Evolutionary conservation across 2,113 vertebrate genomes (phyloP), one percentile per base, ranked within the genome.

Genomic region (Coracopsis vasa): DNA sequence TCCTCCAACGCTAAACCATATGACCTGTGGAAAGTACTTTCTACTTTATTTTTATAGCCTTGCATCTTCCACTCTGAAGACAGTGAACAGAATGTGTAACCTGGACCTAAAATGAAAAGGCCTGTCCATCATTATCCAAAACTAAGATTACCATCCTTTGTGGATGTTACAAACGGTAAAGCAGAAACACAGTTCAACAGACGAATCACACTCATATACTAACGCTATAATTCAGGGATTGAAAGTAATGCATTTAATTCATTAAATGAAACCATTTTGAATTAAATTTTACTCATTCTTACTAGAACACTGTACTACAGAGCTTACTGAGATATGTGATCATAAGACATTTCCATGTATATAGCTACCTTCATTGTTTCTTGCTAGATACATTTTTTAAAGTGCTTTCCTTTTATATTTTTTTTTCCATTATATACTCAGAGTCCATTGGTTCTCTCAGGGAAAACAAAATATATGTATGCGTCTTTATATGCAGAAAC

Each of bases 1-100:
- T 79, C 74, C 44, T 83, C 45, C 45, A 70, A 65, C 58, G 66
- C 4, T 73, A 45, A 73, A 65, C 42, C 48, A 91, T 94, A 91
- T 86, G 37, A 90, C n/a, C 48, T 50, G 50, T 93, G 70, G 90
- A 91, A 90, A 86, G 25, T 58, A 79, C 31, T 80, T 91, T 81
- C 39, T 70, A 7, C 18, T 74, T 3, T 69, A 19, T 77, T 82
- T 94, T 82, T 70, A 50, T 37, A 82, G 28, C 17, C 13, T 89
- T 85, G 16, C 58, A 56, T 29, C 28, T 82, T 87, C 50, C 62
- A 16, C 58, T 73, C 23, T 24, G 10, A 86, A 72, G 75, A 77
- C 14, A 91, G 35, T 13, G 51, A 71, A 39, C 13, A 85, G 73
- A 60, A 93, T 81, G 5, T 39, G 12, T 61, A 82, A 86, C 28